phyloP scores from a whole-genome alignment of 2,888 invertebrate species.

The Neoascia interrupta region DNA sequence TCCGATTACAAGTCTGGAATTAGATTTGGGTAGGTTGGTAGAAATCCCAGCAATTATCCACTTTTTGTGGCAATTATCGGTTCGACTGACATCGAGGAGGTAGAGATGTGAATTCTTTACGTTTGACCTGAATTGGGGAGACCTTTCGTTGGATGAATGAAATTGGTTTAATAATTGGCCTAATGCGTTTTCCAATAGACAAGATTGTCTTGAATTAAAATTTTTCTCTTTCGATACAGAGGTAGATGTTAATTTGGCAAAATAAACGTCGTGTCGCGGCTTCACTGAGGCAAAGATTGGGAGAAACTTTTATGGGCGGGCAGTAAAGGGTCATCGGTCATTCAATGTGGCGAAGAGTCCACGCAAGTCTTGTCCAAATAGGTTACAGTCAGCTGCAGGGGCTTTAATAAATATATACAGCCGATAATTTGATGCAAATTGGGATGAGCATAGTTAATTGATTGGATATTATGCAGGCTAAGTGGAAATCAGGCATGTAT shows the following conservation, averaged over 20 bases:
- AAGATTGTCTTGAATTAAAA: slow-evolving; percentile 36
- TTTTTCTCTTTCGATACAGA: slow-evolving; percentile 8
- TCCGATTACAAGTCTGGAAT: slow-evolving; percentile 34
- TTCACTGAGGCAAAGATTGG: background rate
- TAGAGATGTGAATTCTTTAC: slow-evolving; percentile 46
- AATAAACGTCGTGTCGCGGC: slow-evolving; percentile 1
- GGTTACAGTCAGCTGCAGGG: slow-evolving; percentile 16
- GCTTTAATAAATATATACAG: slow-evolving; percentile 23
- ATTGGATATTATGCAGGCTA: slow-evolving; percentile 52
- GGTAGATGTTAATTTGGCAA: slow-evolving; percentile 50
- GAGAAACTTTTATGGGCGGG: background rate
- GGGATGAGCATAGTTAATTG: slow-evolving; percentile 55
- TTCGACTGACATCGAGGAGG: slow-evolving; percentile 34
- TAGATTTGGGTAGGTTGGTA: slow-evolving; percentile 26
- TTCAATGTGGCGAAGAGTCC: background rate
- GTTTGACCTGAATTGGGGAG: slow-evolving; percentile 46
- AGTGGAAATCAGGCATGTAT: slow-evolving; percentile 20
- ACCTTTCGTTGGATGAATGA: slow-evolving; percentile 38
- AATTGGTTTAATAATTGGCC: slow-evolving; percentile 49
- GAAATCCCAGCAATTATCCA: slow-evolving; percentile 56
- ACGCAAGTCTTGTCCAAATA: slow-evolving; percentile 17
- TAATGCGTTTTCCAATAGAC: slow-evolving; percentile 29
- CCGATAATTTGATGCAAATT: slow-evolving; percentile 66
- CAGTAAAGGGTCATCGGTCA: slow-evolving; percentile 48
- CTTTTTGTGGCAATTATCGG: slow-evolving; percentile 60